Conservation (phyloP, 1,140 invertebrate genomes). For the Wasmannia auropunctata region DNA sequence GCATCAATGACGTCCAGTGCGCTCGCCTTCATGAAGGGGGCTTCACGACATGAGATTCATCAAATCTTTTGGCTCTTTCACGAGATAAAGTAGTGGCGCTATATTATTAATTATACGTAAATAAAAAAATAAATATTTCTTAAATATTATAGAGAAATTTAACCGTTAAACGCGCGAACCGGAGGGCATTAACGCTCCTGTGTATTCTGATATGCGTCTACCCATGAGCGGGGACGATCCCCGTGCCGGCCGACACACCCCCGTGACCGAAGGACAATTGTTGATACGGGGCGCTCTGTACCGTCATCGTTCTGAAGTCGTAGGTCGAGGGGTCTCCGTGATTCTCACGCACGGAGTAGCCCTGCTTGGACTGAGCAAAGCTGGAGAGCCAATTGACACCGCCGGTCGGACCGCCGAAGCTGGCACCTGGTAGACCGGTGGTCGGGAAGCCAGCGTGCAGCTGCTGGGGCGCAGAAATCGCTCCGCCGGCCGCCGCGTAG, state of each 20-base stretch:
- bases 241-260: background rate
- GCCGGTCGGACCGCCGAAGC: background rate
- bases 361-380: constrained; percentile 67
- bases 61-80: background rate
- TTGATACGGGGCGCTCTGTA: constrained; percentile 55
- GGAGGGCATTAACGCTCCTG: background rate
- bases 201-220: background rate
- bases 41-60: background rate
- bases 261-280: background rate
- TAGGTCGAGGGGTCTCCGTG: constrained; percentile 59
- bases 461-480: background rate
- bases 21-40: background rate
- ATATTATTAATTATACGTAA: constrained; percentile 6
- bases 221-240: background rate
- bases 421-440: background rate
- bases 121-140: constrained; percentile 7
- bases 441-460: background rate
- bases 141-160: background rate
- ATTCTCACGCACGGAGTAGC: constrained; percentile 75
- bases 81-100: background rate
- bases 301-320: constrained; percentile 70
- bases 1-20: background rate
- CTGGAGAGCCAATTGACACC: constrained; percentile 40
- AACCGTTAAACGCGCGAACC: background rate
- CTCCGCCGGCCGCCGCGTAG: background rate